Evolutionary conservation across 2,113 vertebrate species (phyloP).

Genomic region (Paramisgurnus dabryanus): DNA sequence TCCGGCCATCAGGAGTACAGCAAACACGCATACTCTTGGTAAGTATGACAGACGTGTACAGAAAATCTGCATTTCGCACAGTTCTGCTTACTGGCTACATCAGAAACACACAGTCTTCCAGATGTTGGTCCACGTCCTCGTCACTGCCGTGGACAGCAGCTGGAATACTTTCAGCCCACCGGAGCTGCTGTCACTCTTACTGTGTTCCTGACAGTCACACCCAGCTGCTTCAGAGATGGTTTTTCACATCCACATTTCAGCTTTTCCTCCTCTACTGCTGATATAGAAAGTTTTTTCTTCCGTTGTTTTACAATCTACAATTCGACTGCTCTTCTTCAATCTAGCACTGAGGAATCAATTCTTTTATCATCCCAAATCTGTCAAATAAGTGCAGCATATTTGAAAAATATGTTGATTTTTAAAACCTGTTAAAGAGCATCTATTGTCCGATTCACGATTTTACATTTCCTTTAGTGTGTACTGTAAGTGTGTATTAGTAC

Average conservation of each 20-base stretch:
- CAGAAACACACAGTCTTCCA: slow-evolving; percentile 37
- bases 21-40: neutral
- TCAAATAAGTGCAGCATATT: no score
- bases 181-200: slow-evolving; percentile 57
- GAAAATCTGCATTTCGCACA: slow-evolving; percentile 12
- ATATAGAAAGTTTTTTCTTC: no score
- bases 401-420: no score
- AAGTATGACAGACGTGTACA: slow-evolving; percentile 5
- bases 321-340: no score
- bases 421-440: no score
- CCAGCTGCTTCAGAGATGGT: neutral
- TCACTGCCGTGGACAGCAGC: slow-evolving; percentile 66
- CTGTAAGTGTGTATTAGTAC: no score
- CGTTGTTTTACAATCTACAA: no score
- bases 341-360: no score
- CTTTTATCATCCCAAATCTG: no score
- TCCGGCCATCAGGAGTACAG: neutral
- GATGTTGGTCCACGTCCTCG: slow-evolving; percentile 55
- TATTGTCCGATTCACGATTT: no score
- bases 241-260: neutral
- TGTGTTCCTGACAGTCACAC: slow-evolving; percentile 54
- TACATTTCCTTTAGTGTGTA: no score
- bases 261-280: neutral
- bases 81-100: slow-evolving; percentile 10
- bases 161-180: slow-evolving; percentile 57